Conservation (phyloP, 1,140 invertebrate genomes). For the Colletes gigas region DNA sequence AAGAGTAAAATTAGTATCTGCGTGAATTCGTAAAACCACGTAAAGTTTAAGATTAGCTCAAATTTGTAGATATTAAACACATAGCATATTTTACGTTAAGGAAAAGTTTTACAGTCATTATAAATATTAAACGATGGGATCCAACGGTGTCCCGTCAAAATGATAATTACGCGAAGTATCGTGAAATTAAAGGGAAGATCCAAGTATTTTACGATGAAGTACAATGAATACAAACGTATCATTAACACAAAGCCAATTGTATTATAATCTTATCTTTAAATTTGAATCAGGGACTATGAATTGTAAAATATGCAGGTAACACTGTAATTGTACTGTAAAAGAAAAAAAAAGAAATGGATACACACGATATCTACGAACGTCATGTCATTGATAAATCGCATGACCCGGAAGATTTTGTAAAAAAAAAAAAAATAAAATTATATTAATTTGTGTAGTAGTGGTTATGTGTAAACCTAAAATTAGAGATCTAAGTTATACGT, state of each 20-base stretch:
- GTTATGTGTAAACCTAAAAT: slow-evolving; percentile 30
- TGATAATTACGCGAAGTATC: slow-evolving; percentile 14
- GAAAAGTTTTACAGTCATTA: slow-evolving; percentile 9
- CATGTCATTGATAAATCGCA: neutral
- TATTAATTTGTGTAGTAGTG: neutral
- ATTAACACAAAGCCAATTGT: slow-evolving; percentile 37
- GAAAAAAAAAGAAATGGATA: neutral
- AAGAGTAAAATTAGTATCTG: slow-evolving; percentile 77
- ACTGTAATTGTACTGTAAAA: slow-evolving; percentile 54
- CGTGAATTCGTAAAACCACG: slow-evolving; percentile 74
- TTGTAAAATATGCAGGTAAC: slow-evolving; percentile 52
- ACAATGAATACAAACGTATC: slow-evolving; percentile 57
- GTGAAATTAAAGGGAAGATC: slow-evolving; percentile 17
- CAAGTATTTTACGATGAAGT: slow-evolving; percentile 57
- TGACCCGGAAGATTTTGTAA: slow-evolving; percentile 51
- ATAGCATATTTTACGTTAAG: slow-evolving; percentile 13
- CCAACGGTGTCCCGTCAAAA: neutral
- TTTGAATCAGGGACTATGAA: slow-evolving; percentile 55
- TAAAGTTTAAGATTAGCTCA: slow-evolving; percentile 46
- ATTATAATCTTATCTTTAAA: slow-evolving; percentile 54
- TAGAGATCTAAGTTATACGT: slow-evolving; percentile 32
- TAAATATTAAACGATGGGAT: neutral
- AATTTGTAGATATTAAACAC: slow-evolving; percentile 59
- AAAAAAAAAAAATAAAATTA: slow-evolving; percentile 32
- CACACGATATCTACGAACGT: neutral